phyloP scores from a whole-genome alignment of 2,113 vertebrate genomes.

The Cyanistes caeruleus region DNA sequence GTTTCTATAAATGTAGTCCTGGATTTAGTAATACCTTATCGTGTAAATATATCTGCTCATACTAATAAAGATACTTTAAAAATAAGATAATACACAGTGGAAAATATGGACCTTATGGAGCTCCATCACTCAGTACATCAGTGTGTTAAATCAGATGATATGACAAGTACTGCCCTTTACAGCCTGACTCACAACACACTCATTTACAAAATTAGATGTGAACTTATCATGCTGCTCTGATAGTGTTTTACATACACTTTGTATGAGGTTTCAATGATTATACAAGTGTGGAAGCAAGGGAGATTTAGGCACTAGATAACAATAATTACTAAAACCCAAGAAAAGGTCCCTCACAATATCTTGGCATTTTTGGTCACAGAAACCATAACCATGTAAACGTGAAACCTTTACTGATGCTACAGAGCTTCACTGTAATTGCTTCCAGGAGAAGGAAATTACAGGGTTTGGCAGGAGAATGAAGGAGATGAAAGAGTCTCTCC shows the following conservation, averaged over 20 bases:
- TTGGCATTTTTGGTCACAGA: neutral
- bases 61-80: neutral
- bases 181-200: conserved; percentile 4
- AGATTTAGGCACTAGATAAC: neutral
- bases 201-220: neutral
- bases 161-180: conserved; percentile 8
- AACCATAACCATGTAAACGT: neutral
- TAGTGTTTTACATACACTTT: neutral
- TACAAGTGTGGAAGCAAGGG: neutral
- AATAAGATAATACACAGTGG: neutral
- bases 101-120: neutral
- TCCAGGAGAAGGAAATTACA: conserved; percentile 11
- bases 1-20: neutral
- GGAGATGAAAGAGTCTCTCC: conserved; percentile 7
- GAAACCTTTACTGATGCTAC: neutral
- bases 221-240: neutral
- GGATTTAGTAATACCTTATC: neutral
- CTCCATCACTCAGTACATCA: neutral
- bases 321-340: neutral
- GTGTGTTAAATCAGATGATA: neutral
- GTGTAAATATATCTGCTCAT: neutral
- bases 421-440: neutral
- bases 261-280: neutral
- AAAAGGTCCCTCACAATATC: neutral
- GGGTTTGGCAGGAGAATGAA: neutral